These are phyloP conservation scores for Nesometra sesokonis DNA, from an alignment of 35 echinoderm and acorn worm species.

Conservation along the genomic window DNA sequence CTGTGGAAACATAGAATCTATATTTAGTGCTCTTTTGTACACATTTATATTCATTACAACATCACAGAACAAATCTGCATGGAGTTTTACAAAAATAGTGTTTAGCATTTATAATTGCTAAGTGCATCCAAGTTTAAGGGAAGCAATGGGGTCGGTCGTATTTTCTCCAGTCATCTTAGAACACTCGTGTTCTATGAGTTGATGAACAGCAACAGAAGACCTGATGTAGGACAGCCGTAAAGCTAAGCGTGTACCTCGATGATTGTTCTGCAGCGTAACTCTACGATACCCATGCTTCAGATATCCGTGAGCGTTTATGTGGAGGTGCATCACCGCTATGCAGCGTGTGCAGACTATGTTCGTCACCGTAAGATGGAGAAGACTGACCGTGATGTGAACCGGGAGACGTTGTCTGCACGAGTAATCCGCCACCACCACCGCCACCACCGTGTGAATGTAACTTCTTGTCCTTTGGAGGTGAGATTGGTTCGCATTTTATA, in stretches of 20 bases:
- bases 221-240: not conserved
- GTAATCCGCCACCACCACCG: conserved; percentile 24
- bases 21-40: not conserved
- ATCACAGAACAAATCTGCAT: not conserved
- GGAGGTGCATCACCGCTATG: conserved; percentile 71
- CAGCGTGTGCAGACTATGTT: conserved; percentile 9
- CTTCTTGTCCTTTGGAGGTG: conserved; percentile 86
- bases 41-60: not conserved
- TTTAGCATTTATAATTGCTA: not conserved
- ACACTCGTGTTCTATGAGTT: not conserved
- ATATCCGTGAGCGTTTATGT: conserved; percentile 55
- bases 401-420: conserved; percentile 53
- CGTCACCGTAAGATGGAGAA: conserved; percentile 51
- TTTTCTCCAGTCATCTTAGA: not conserved
- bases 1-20: not conserved
- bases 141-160: not conserved
- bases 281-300: conserved; percentile 49
- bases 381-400: conserved; percentile 27
- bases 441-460: conserved; percentile 22
- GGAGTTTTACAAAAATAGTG: not conserved
- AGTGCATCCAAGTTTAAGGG: not conserved
- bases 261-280: not conserved
- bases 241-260: not conserved
- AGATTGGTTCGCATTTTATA: conserved; percentile 94
- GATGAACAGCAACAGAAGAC: not conserved